Conservation (phyloP, 92 coral and sea anemone species). For the Actinernus sp. region DNA sequence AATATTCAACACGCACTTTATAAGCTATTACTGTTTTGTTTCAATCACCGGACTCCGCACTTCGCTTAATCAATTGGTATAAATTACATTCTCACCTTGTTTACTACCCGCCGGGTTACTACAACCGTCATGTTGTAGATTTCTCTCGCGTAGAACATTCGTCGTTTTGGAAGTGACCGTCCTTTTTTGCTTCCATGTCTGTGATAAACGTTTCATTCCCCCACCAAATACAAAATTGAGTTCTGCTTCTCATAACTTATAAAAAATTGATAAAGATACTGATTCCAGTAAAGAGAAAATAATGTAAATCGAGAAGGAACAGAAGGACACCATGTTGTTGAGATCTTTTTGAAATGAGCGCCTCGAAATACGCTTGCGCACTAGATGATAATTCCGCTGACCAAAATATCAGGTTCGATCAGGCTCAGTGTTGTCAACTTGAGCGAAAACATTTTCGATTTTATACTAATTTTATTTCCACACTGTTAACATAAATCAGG, state of each 20-base stretch:
- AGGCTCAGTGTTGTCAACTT: too few species aligned
- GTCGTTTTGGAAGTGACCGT: slow-evolving; percentile 28
- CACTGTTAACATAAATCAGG: too few species aligned
- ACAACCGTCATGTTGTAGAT: background rate
- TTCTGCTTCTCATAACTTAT: background rate
- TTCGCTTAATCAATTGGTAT: too few species aligned
- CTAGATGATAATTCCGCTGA: background rate
- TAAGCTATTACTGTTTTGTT: too few species aligned
- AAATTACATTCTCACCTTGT: slow-evolving; percentile 12
- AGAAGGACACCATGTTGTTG: background rate
- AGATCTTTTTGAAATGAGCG: background rate
- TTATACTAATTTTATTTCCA: too few species aligned
- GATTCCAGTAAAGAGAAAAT: background rate
- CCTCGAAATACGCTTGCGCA: background rate
- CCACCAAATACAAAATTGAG: background rate
- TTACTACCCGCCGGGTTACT: background rate
- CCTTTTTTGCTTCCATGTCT: slow-evolving; percentile 87
- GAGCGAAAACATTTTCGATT: too few species aligned
- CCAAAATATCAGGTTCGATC: too few species aligned
- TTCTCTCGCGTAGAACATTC: background rate
- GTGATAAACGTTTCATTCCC: slow-evolving; percentile 81
- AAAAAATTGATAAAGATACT: background rate
- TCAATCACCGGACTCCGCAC: too few species aligned
- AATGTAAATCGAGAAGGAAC: background rate
- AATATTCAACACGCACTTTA: too few species aligned